phyloP scores from a whole-genome alignment of 2,888 invertebrate species.

The Schrankia costaestrigalis region DNA sequence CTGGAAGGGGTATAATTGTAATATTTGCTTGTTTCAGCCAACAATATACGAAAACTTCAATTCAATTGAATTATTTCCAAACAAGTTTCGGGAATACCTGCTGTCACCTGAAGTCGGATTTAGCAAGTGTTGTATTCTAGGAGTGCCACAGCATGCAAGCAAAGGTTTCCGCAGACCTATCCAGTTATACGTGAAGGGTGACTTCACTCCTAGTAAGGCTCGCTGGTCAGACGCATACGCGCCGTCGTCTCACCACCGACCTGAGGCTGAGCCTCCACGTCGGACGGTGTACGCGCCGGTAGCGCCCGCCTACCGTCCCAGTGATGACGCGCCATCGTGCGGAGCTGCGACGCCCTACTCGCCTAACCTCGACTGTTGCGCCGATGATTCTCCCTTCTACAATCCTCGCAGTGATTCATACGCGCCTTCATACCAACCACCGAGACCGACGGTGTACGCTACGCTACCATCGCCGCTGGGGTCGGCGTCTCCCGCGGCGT shows the following conservation, averaged over 20 bases:
- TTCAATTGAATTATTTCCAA: conserved; percentile 92
- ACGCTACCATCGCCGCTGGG: conserved; percentile 71
- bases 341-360: conserved; percentile 77
- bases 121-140: conserved; percentile 92
- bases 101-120: conserved; percentile 95
- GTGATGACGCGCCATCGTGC: conserved; percentile 76
- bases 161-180: conserved; percentile 95
- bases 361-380: conserved; percentile 66
- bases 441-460: conserved; percentile 74
- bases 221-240: conserved; percentile 83
- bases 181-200: conserved; percentile 83
- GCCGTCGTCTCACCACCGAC: conserved; percentile 82
- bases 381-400: conserved; percentile 76
- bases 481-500: conserved; percentile 63
- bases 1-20: neutral
- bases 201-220: conserved; percentile 83
- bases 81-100: conserved; percentile 95
- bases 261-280: conserved; percentile 79
- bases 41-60: conserved; percentile 92
- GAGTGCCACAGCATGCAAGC: conserved; percentile 89
- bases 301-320: conserved; percentile 69
- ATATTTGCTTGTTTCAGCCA: conserved; percentile 81
- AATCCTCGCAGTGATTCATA: conserved; percentile 77
- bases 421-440: conserved; percentile 75
- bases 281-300: conserved; percentile 76